These are phyloP conservation scores for Nysson spinosus DNA, from an alignment of 2,888 invertebrate species.

Conservation along the genomic window DNA sequence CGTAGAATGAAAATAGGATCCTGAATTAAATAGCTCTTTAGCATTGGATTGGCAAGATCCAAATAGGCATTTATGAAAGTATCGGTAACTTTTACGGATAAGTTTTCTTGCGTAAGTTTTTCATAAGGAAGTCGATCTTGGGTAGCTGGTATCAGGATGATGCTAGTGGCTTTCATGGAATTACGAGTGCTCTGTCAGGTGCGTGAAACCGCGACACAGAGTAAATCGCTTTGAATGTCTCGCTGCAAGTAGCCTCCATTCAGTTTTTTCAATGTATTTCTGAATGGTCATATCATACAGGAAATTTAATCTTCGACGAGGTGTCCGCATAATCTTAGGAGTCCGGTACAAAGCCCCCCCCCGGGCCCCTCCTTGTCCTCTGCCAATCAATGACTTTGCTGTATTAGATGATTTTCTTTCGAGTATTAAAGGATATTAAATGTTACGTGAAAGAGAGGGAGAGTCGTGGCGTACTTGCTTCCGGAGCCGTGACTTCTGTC, in stretches of 20 bases:
- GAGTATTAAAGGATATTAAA: constrained; percentile 61
- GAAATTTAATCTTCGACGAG: constrained; percentile 49
- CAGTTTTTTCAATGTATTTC: constrained; percentile 13
- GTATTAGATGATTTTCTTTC: constrained; percentile 50
- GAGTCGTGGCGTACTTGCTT: constrained; percentile 46
- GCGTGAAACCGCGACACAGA: constrained; percentile 29
- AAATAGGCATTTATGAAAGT: not conserved
- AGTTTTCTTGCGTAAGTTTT: constrained; percentile 13
- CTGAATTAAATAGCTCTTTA: not conserved
- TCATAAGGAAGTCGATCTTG: constrained; percentile 10
- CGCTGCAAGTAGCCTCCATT: not conserved
- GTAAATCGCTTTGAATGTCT: not conserved
- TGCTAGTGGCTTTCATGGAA: constrained; percentile 13
- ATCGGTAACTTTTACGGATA: not conserved
- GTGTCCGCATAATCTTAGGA: constrained; percentile 18
- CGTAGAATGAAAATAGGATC: not conserved
- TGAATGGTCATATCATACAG: constrained; percentile 39
- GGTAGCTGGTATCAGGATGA: constrained; percentile 15
- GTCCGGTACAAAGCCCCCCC: constrained; percentile 15
- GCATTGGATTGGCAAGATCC: not conserved
- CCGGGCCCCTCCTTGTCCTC: constrained; percentile 32
- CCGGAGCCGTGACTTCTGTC: constrained; percentile 66
- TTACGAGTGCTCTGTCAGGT: constrained; percentile 14
- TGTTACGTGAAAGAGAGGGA: constrained; percentile 18
- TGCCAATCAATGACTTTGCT: constrained; percentile 61